phyloP scores from a whole-genome alignment of 2,113 vertebrate species.

The Alethe castanea region DNA sequence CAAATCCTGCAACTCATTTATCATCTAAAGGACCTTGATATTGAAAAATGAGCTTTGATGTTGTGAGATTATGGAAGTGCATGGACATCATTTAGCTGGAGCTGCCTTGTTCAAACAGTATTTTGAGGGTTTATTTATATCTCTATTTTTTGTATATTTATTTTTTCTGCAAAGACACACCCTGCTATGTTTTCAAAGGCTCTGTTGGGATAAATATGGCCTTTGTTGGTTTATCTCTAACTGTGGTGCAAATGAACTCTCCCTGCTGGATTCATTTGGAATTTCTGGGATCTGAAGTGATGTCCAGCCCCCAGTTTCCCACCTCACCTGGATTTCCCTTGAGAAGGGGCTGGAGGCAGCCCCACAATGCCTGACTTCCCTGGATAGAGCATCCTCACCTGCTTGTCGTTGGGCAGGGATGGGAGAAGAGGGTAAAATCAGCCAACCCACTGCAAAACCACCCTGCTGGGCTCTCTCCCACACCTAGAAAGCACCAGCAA shows the following conservation, averaged over 20 bases:
- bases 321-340: neutral
- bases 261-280: neutral
- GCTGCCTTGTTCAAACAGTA: neutral
- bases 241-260: neutral
- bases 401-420: accelerated
- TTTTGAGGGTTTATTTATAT: neutral
- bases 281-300: neutral
- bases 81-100: conserved; percentile 6
- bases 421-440: neutral
- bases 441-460: neutral
- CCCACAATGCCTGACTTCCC: accelerated
- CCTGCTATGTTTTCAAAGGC: neutral
- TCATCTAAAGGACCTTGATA: neutral
- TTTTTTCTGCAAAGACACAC: neutral
- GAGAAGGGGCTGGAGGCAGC: neutral
- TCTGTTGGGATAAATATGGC: conserved; percentile 2
- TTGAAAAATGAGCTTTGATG: conserved; percentile 30
- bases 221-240: neutral
- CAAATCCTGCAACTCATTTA: neutral
- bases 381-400: neutral
- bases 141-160: neutral
- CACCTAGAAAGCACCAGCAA: accelerated
- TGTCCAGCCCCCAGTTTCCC: accelerated
- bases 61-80: conserved; percentile 10
- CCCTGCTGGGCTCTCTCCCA: neutral